Evolutionary conservation across 2,797 vertebrate genomes (phyloP).

Genomic region (Brachymystax lenok): DNA sequence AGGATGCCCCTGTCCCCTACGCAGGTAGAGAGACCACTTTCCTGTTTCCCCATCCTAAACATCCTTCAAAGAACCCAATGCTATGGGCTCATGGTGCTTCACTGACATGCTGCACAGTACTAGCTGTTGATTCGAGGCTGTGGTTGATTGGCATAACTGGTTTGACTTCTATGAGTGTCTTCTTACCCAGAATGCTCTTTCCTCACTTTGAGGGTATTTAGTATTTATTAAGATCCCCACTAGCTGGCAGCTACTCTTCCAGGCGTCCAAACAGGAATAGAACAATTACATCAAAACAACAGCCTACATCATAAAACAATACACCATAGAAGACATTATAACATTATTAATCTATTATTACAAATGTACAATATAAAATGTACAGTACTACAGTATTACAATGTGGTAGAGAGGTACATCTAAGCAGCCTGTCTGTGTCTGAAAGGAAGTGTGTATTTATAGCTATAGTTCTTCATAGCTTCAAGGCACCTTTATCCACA

Average conservation of each 20-base stretch:
- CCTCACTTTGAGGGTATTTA: background rate
- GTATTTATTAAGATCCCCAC: too few relatives aligned
- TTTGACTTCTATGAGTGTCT: background rate
- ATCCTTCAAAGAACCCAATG: background rate
- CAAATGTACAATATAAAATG: too few relatives aligned
- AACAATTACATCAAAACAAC: too few relatives aligned
- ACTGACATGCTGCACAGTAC: background rate
- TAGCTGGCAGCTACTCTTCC: too few relatives aligned
- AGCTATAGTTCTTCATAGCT: background rate
- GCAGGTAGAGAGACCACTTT: slow-evolving; percentile 79
- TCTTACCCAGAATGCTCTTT: background rate
- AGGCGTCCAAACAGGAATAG: too few relatives aligned
- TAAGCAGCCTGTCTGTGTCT: background rate
- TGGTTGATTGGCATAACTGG: background rate
- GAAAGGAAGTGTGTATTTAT: background rate
- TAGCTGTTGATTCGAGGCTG: background rate
- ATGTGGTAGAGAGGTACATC: background rate
- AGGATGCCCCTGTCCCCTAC: slow-evolving; percentile 91
- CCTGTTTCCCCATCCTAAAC: background rate
- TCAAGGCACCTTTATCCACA: too few relatives aligned
- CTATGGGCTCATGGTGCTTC: background rate
- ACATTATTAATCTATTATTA: too few relatives aligned
- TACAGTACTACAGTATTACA: too few relatives aligned
- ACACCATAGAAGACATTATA: too few relatives aligned
- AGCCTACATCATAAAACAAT: too few relatives aligned